Base-by-base conservation (phyloP, 2,888 invertebrate species). In the Tenthredo livida region DNA sequence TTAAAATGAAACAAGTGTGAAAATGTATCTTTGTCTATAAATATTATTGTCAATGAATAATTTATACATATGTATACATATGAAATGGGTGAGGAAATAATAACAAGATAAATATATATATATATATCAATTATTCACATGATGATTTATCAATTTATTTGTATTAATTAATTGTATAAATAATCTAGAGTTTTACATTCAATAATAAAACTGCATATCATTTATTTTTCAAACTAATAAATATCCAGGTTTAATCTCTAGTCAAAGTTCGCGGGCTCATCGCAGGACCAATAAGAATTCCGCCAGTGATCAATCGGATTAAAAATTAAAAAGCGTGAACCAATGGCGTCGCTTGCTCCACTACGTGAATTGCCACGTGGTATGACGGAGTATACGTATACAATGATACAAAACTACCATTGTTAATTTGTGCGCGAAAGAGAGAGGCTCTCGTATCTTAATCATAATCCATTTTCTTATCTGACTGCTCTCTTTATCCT, bases 401-500 rank as follows among this genome's bases (percentile, higher is more conserved):
- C 17, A 33, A 67, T 7, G 33, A 67, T 67, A 17, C 33, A 21
- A 10, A 15, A 67, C 67, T 29, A 67, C 33, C 33, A 33, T 67
- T 67, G 33, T 67, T 33, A 33, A 67, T 67, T 33, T 33, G 67
- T 67, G 67, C 67, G 67, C 33, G 67, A 67, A 67, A 67, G 33
- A 67, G 67, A 67, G 67, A 67, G 33, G 33, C 33, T 67, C 33
- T 67, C 33, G 17, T 67, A 67, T 33, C 10, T 17, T 2, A 3
- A 70, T 70, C n/a, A 70, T 47, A 40, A n/a, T 70, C 40, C 21
- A 40, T 21, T 12, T 43, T n/a, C 3, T 43, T 17, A 17, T 17
- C 37, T 40, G 37, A 9, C 29, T n/a, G 3, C 43, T 43, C 43
- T 73, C 21, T 73, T 40, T 21, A 2, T 43, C 1, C 21, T 43